These are phyloP conservation scores for Eudasyphora cyanicolor DNA, from an alignment of 2,888 invertebrate species.

Conservation along the genomic window DNA sequence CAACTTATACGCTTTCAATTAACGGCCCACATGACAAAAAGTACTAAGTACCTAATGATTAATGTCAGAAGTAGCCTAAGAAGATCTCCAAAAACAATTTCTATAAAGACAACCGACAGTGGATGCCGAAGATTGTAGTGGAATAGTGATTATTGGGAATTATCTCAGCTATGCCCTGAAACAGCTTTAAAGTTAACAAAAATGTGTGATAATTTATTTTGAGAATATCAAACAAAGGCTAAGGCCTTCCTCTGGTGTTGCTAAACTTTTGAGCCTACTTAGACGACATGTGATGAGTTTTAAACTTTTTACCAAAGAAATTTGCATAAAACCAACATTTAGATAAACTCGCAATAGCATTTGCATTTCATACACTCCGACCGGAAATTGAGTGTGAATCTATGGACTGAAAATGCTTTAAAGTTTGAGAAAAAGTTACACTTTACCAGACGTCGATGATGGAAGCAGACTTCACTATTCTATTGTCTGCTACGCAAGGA, in stretches of 20 bases:
- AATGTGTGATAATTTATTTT: neutral
- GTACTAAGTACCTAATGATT: slow-evolving; percentile 1
- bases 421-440: neutral
- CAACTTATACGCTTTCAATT: neutral
- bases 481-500: no score
- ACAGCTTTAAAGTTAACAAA: neutral
- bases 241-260: neutral
- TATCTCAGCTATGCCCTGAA: no score
- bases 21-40: neutral
- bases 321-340: slow-evolving; percentile 53
- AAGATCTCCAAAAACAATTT: neutral
- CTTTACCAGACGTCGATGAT: neutral
- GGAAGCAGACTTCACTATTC: no score
- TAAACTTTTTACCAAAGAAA: slow-evolving; percentile 49
- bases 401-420: neutral
- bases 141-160: neutral
- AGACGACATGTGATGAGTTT: slow-evolving; percentile 45
- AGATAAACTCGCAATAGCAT: neutral
- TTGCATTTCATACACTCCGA: neutral
- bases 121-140: neutral
- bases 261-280: neutral
- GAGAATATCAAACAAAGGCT: neutral
- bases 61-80: neutral
- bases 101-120: neutral
- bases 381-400: neutral